phyloP scores from a whole-genome alignment of 2,888 invertebrate species.

The Spodoptera picta region DNA sequence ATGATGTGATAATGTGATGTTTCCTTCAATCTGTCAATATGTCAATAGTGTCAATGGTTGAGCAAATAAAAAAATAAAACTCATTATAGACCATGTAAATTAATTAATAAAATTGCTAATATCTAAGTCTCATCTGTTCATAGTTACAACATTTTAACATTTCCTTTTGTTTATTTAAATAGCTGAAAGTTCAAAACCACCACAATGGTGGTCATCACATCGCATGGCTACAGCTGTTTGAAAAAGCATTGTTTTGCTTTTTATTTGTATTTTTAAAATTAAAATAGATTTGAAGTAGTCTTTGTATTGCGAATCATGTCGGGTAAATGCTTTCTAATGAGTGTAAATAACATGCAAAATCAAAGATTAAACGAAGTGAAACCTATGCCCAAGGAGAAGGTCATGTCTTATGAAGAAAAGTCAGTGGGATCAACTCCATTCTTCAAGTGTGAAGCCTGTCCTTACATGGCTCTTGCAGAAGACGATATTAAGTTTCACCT shows the following conservation, averaged over 20 bases:
- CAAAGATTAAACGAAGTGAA: slow-evolving; percentile 55
- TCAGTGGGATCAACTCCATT: slow-evolving; percentile 85
- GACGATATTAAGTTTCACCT: slow-evolving; percentile 87
- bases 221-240: slow-evolving; percentile 53
- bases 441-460: slow-evolving; percentile 88
- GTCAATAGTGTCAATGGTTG: background rate
- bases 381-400: slow-evolving; percentile 73
- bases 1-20: too few relatives aligned
- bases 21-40: background rate
- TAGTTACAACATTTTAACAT: too few relatives aligned
- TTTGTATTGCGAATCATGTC: slow-evolving; percentile 56
- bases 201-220: background rate
- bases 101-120: too few relatives aligned
- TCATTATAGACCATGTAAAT: too few relatives aligned
- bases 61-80: too few relatives aligned
- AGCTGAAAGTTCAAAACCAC: too few relatives aligned
- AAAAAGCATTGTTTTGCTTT: slow-evolving; percentile 7
- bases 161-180: too few relatives aligned
- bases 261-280: slow-evolving; percentile 11
- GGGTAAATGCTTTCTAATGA: slow-evolving; percentile 70
- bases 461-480: slow-evolving; percentile 86
- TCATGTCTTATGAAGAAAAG: slow-evolving; percentile 85
- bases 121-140: too few relatives aligned
- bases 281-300: slow-evolving; percentile 10
- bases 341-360: slow-evolving; percentile 62